Conservation (phyloP, 2,797 vertebrate species). For the Lagodon rhomboides region DNA sequence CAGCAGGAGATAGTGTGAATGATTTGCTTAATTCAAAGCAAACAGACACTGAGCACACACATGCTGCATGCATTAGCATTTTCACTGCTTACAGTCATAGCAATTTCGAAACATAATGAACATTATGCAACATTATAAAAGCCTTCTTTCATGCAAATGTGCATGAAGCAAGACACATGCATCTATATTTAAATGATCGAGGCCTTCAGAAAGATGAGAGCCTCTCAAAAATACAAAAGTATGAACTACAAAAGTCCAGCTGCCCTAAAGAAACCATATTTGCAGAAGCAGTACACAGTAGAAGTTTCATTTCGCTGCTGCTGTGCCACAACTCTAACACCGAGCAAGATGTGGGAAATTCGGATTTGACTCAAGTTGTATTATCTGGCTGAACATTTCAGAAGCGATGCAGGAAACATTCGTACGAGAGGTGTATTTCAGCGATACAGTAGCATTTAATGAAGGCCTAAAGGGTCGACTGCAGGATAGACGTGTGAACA, state of each 20-base stretch:
- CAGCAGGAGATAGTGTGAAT: constrained; percentile 7
- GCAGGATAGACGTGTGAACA: neutral
- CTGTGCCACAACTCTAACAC: neutral
- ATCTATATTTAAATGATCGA: constrained; percentile 20
- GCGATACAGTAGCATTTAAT: neutral
- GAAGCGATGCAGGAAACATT: neutral
- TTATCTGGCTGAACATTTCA: constrained; percentile 6
- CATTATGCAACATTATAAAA: too few relatives aligned
- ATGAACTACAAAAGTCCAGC: constrained; percentile 30
- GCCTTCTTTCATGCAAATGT: constrained; percentile 28
- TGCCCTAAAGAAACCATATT: constrained; percentile 7
- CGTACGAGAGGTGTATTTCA: neutral
- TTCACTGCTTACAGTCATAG: neutral
- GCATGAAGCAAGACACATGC: neutral
- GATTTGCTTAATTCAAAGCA: constrained; percentile 51
- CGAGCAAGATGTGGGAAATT: neutral
- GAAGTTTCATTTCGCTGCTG: neutral
- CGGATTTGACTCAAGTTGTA: neutral
- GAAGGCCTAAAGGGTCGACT: constrained; percentile 8
- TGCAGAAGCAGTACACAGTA: constrained; percentile 24
- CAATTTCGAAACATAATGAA: neutral
- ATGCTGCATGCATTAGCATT: constrained; percentile 34
- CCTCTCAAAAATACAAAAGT: constrained; percentile 39
- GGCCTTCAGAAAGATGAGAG: neutral
- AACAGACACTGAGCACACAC: constrained; percentile 26